Evolutionary conservation across 2,888 invertebrate species (phyloP).

Genomic region (Watsonalla cultraria): DNA sequence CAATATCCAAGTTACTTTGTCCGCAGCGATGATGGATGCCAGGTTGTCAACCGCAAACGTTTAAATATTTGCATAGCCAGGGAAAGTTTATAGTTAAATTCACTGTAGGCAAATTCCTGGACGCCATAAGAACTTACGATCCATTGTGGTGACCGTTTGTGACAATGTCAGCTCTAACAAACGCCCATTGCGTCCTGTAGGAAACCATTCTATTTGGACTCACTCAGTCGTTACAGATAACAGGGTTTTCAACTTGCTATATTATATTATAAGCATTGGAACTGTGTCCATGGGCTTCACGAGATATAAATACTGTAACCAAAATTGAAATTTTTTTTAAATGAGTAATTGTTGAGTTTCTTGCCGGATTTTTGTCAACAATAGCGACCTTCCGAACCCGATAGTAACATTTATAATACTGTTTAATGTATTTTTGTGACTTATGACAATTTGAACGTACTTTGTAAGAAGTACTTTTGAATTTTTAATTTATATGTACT

Average conservation of each 20-base stretch:
- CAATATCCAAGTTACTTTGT: slow-evolving; percentile 1
- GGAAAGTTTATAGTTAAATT: slow-evolving; percentile 62
- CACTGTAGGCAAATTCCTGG: slow-evolving; percentile 49
- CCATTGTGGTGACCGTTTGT: slow-evolving; percentile 48
- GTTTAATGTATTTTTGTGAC: too few relatives aligned
- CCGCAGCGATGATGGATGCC: slow-evolving; percentile 15
- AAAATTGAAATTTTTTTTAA: too few relatives aligned
- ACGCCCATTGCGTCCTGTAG: slow-evolving; percentile 4
- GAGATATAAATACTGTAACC: too few relatives aligned
- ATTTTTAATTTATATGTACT: too few relatives aligned
- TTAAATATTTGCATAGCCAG: slow-evolving; percentile 38
- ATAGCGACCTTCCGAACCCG: too few relatives aligned
- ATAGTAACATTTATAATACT: too few relatives aligned
- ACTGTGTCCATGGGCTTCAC: too few relatives aligned
- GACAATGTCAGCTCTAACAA: slow-evolving; percentile 10
- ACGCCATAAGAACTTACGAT: slow-evolving; percentile 50
- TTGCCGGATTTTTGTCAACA: too few relatives aligned
- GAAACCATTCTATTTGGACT: slow-evolving; percentile 3
- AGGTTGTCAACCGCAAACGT: slow-evolving; percentile 28
- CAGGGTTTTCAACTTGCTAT: neutral
- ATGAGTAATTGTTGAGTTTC: too few relatives aligned
- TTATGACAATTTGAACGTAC: too few relatives aligned
- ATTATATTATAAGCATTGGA: too few relatives aligned
- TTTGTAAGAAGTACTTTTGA: too few relatives aligned
- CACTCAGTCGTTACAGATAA: slow-evolving; percentile 3